Base-by-base conservation (phyloP, 2,113 vertebrate species). In the Forbesichthys papilliferus region DNA sequence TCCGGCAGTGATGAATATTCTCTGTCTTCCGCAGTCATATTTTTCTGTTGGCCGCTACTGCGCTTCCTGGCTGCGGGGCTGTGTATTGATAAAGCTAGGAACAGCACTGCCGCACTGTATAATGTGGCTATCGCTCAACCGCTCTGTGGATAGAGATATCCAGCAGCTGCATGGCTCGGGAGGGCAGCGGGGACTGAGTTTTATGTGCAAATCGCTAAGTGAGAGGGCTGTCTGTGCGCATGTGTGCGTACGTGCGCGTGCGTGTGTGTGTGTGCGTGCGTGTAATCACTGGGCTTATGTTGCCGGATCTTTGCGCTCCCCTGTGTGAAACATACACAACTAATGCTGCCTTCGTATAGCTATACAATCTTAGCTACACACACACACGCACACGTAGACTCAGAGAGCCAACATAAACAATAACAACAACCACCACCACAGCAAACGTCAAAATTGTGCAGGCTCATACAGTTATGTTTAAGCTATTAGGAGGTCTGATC, bases 11-110 rank as follows among this genome's bases (percentile, higher is more conserved):
- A 86, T 81, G 84, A 86, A 89, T 85, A 82, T 73, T 85, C 80
- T 68, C 74, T 48, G 66, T 76, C 72, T 80, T 61, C 57, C 1
- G 33, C 71, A 54, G 79, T 78, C 75, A 60, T 86, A 79, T 87
- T 83, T 82, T 73, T 62, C 64, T 65, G 49, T 71, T 80, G 87
- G 76, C 80, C 16, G 64, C 14, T 71, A 73, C 0, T 7, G 61
- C 36, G n/a, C 49, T 70, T 78, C 84, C 81, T 61, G 78, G 80
- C 77, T 73, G 66, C 67, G 8, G 75, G 77, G 78, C 73, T 27
- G 65, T 80, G 84, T 85, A 80, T 88, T 84, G 86, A 87, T 84
- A 79, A 90, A 85, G 77, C 82, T 80, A 79, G 86, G 82, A 81
- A 64, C 66, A 71, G 83, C 74, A 85, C 36, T 74, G 75, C 61